Conservation (phyloP, 2,797 vertebrate genomes). For the Rhinogobio ventralis region DNA sequence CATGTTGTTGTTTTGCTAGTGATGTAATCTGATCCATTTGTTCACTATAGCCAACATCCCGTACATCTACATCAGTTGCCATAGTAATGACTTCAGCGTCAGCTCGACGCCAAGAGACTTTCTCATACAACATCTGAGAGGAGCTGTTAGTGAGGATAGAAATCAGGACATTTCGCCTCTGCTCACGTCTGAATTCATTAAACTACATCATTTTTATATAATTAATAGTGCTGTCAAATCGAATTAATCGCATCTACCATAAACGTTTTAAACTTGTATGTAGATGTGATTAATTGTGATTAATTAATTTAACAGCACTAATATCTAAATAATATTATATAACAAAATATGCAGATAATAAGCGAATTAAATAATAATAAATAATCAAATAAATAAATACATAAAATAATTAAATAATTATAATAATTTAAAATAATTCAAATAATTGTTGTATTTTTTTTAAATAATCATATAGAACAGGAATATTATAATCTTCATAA, state of each 20-base stretch:
- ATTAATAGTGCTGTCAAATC: no score
- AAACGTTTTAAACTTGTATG: no score
- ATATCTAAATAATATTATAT: not conserved
- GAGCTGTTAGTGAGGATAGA: not conserved
- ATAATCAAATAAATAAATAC: not conserved
- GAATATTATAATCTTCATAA: not conserved
- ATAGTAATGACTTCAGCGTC: conserved; percentile 21
- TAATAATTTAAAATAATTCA: not conserved
- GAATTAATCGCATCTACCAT: no score
- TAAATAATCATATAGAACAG: no score
- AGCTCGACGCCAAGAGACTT: not conserved
- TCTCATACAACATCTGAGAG: conserved; percentile 2
- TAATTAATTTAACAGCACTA: no score
- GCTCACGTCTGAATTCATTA: not conserved
- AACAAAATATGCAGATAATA: not conserved
- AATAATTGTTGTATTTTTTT: not conserved
- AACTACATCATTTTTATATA: not conserved
- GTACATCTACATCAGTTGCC: conserved; percentile 20
- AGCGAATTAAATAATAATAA: not conserved
- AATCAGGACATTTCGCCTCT: not conserved
- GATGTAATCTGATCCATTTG: not conserved
- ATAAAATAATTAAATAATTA: not conserved
- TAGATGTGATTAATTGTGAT: no score
- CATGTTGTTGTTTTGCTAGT: not conserved
- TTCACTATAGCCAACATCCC: not conserved